Conservation (phyloP, 2,888 invertebrate species). For the Pollenia angustigena region DNA sequence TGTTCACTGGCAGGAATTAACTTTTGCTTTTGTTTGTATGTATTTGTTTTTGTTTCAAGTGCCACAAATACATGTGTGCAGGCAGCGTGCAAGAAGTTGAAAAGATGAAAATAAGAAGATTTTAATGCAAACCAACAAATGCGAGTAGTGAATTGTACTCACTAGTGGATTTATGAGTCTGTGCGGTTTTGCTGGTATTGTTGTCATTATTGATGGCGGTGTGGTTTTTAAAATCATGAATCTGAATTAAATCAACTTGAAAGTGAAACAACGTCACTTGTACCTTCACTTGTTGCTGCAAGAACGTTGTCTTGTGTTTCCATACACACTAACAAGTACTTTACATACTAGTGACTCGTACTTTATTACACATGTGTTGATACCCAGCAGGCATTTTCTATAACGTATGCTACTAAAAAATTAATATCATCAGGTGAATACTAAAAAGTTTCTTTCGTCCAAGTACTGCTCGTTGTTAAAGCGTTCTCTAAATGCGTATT, state of each 20-base stretch:
- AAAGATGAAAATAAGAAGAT: conserved; percentile 31
- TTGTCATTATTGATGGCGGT: conserved; percentile 1
- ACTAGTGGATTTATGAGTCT: conserved; percentile 49
- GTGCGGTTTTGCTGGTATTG: conserved; percentile 29
- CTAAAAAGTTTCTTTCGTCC: fast-evolving
- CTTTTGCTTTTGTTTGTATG: conserved; percentile 39
- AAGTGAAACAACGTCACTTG: conserved; percentile 14
- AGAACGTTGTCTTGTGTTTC: not conserved
- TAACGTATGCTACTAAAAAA: not conserved
- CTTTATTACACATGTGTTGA: too few relatives aligned
- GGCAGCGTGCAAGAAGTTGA: not conserved
- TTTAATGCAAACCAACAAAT: conserved; percentile 16
- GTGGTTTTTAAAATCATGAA: conserved; percentile 38
- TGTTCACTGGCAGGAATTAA: conserved; percentile 46
- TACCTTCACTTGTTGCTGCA: conserved; percentile 12
- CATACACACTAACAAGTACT: not conserved
- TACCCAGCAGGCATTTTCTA: not conserved
- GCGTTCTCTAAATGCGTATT: too few relatives aligned
- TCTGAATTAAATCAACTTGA: conserved; percentile 47
- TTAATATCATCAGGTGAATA: too few relatives aligned
- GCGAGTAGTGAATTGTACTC: conserved; percentile 21
- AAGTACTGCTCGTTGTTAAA: too few relatives aligned
- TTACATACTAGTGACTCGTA: too few relatives aligned
- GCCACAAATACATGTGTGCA: conserved; percentile 7
- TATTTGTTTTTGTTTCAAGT: conserved; percentile 54